Base-by-base conservation (phyloP, 1,140 invertebrate genomes). In the Andrena cerasifolii region DNA sequence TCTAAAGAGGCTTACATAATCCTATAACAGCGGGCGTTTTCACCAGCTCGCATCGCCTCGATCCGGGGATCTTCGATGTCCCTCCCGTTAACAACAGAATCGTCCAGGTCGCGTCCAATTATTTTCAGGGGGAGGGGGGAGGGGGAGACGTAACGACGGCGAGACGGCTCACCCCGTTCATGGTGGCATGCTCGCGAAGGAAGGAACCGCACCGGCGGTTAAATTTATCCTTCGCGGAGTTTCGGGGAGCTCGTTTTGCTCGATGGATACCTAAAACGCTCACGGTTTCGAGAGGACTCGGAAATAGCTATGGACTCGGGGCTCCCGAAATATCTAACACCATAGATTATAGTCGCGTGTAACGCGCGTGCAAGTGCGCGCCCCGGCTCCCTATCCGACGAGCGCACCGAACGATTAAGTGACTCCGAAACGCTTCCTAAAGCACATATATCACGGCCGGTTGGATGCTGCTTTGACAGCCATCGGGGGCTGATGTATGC, bases 161-260 rank as follows among this genome's bases (percentile, higher is more conserved):
- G 47, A 79, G 67, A 76, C 63, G 53, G 33, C 40, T 49, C 36
- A 40, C 58, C 56, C 61, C 62, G 58, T 54, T 82, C 65, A 72
- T 72, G 77, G 47, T 72, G 79, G 65, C 33, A 61, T 36, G 74
- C 67, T 67, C 53, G 1, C 49, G 63, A 79, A 68, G 82, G 56
- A 73, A 77, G 82, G 77, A 63, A 84, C 70, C 72, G 36, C 63
- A 62, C n/a, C 61, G 65, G 79, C 78, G 78, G 84, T 86, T 86
- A 86, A 86, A 86, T 86, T 84, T 86, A 86, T 86, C 85, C 79
- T 81, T 84, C 84, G 85, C 67, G 75, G 66, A 84, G 85, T 82
- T 86, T 84, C 80, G 67, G 70, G 47, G 80, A 67, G 54, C 43
- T 86, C 72, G 83, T 86, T 86, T 86, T 82, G 80, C 80, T 82